Base-by-base conservation (phyloP, 92 coral and sea anemone species). In the Porites evermanni region DNA sequence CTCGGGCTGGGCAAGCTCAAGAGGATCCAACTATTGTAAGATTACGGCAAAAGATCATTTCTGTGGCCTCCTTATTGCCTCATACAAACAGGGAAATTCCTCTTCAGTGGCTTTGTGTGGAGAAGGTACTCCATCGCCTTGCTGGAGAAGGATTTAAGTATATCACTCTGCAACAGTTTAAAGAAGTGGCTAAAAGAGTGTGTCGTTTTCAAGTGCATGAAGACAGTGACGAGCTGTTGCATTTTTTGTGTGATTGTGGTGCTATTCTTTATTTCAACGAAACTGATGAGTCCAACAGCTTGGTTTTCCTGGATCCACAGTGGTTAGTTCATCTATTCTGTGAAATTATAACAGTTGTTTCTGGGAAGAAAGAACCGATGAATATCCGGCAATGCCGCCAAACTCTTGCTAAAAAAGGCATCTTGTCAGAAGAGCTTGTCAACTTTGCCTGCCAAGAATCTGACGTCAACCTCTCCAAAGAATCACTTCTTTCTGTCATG, bases 101-200 rank as follows among this genome's bases (percentile, higher is more conserved):
- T 8, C 63, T 85, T 44, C 88, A 66, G 47, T 85, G 88, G 88
- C 88, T 85, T 53, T 84, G 24, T n/a, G 83, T 85, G 65, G 88
- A 85, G 83, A 77, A 85, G 50, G 77, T 52, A 11, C 69, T 78
- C 13, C 76, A 77, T 38, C 75, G 68, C 18, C 6, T 77, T 60
- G 82, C 83, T 77, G 29, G 26, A 17, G 68, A 78, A 3, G 88
- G 88, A 18, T 3, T 52, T 11, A 85, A 85, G 66, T 77, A 76
- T 53, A 47, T 85, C 64, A 85, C 82, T 13, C 77, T 53, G 50
- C 18, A 21, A n/a, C 47, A 85, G 1, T 85, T 85, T 44, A 67
- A 53, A 26, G 44, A 21, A 6, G 53, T 77, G 53, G 61, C 88
- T 1, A 21, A 76, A 12, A 67, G 4, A 67, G 70, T 85, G 16